A percentile compares a stretch with the other conserved stretches of the same genome.
These are phyloP conservation scores for Streptopelia turtur DNA, from an alignment of 2,797 vertebrate genomes.

Conservation along the genomic window DNA sequence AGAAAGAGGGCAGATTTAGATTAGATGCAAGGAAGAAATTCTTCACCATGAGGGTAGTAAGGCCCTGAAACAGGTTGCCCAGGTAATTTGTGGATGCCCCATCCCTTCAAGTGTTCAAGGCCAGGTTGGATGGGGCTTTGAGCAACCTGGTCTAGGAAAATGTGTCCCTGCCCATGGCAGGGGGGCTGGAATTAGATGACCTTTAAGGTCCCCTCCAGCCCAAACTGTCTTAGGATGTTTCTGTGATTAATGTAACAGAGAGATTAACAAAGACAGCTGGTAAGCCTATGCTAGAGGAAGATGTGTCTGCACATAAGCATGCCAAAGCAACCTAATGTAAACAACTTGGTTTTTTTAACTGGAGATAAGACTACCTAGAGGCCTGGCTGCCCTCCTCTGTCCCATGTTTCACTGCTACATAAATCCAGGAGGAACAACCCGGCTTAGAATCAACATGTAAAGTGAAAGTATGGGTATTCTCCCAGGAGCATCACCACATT, in stretches of 20 bases:
- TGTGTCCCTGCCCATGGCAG: no score
- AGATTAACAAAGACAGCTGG: background rate
- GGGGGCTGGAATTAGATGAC: no score
- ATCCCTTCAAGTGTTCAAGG: no score
- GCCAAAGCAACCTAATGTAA: background rate
- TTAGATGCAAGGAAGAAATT: no score
- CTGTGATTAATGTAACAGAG: background rate
- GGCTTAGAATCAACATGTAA: background rate
- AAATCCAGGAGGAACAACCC: background rate
- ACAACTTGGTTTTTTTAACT: background rate
- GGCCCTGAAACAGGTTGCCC: no score
- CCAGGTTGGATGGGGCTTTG: no score
- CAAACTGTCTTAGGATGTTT: no score
- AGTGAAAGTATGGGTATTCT: background rate
- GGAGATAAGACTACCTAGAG: background rate
- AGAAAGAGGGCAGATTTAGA: no score
- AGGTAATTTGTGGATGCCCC: no score
- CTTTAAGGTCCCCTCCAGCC: no score
- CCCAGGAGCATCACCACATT: background rate
- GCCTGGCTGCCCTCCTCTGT: background rate
- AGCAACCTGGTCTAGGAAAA: no score
- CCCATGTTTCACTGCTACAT: background rate
- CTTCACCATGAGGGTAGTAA: no score
- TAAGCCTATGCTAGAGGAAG: background rate
- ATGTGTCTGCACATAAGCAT: background rate